Percentiles rank a stretch among this genome's conserved stretches.
Conservation (phyloP, 1,140 invertebrate species). For the Euura lappo region DNA sequence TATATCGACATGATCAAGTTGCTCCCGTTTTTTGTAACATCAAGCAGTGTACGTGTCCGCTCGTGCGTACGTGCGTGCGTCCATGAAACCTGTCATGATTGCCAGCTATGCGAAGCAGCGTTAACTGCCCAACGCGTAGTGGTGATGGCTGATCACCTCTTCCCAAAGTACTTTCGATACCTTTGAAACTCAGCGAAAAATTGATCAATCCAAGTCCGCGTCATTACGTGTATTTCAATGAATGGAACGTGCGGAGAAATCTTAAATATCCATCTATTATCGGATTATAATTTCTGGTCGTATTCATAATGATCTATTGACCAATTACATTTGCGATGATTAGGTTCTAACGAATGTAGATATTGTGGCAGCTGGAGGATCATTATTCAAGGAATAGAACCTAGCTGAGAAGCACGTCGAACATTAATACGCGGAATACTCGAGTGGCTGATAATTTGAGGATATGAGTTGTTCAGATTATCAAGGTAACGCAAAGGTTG, state of each 20-base stretch:
- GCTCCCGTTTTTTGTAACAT: not conserved
- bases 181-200: not conserved
- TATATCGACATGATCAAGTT: not conserved
- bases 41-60: not conserved
- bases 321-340: not conserved
- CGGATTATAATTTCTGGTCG: too few relatives aligned
- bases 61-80: slow-evolving; percentile 4
- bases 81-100: not conserved
- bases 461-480: too few relatives aligned
- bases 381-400: not conserved
- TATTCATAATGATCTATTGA: too few relatives aligned
- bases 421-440: not conserved
- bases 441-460: not conserved
- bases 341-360: not conserved
- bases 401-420: not conserved
- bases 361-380: not conserved
- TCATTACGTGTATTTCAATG: not conserved
- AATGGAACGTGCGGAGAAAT: too few relatives aligned
- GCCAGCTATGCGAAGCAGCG: not conserved
- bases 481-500: too few relatives aligned
- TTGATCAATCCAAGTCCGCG: not conserved
- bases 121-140: not conserved
- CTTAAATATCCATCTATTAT: too few relatives aligned
- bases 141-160: not conserved
- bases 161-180: not conserved